These are phyloP conservation scores for Propithecus coquereli DNA, from an alignment of 2,113 vertebrate species.

Conservation along the genomic window DNA sequence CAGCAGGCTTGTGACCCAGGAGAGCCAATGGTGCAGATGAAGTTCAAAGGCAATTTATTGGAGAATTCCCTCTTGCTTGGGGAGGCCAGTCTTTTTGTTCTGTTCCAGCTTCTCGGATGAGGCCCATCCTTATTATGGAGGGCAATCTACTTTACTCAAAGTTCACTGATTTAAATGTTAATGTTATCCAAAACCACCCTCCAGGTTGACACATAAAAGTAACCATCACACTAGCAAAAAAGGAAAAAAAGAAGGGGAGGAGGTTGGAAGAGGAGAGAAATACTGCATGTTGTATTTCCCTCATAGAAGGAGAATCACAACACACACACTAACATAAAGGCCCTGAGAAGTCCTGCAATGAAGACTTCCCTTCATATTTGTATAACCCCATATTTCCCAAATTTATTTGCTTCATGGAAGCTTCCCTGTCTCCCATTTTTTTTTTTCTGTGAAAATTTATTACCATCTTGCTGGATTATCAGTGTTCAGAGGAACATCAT, in stretches of 20 bases:
- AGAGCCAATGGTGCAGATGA: accelerated
- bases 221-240: neutral
- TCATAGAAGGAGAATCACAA: neutral
- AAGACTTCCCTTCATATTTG: neutral
- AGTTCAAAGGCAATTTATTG: neutral
- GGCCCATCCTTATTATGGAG: neutral
- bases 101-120: neutral
- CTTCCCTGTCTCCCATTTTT: accelerated
- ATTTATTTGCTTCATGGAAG: neutral
- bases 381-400: neutral
- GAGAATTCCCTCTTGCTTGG: neutral
- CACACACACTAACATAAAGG: neutral
- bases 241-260: too few relatives aligned
- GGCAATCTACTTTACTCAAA: neutral
- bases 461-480: neutral
- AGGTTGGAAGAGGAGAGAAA: neutral
- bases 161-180: neutral
- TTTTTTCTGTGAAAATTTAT: neutral
- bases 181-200: neutral
- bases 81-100: neutral
- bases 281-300: neutral
- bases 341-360: neutral
- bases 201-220: neutral
- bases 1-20: neutral
- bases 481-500: neutral